Conservation (phyloP, 2,888 invertebrate species). For the Camptogramma bilineatum region DNA sequence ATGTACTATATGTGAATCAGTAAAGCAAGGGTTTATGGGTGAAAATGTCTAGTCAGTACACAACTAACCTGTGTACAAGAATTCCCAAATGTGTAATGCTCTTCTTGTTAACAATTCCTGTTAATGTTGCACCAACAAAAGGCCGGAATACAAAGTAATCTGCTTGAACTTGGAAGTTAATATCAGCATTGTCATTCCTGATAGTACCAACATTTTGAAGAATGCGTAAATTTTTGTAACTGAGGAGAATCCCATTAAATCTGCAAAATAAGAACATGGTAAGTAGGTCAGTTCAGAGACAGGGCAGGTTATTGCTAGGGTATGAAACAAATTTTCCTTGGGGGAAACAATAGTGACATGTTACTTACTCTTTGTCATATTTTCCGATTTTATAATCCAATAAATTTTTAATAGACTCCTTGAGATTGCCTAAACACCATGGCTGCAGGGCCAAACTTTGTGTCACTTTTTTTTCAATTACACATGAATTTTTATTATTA, state of each 20-base stretch:
- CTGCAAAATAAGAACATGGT: conserved; percentile 69
- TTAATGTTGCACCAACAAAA: conserved; percentile 84
- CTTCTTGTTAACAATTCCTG: conserved; percentile 88
- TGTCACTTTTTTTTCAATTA: conserved; percentile 81
- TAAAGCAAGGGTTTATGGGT: too few species aligned
- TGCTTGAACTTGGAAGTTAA: conserved; percentile 88
- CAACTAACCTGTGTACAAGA: conserved; percentile 85
- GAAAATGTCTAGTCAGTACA: background rate
- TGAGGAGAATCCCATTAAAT: conserved; percentile 88
- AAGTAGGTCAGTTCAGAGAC: too few species aligned
- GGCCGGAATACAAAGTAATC: conserved; percentile 89
- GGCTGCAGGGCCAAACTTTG: conserved; percentile 87
- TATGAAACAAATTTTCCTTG: too few species aligned
- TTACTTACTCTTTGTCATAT: conserved; percentile 87
- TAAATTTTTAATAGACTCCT: conserved; percentile 85
- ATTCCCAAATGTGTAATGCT: conserved; percentile 88
- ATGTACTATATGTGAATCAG: too few species aligned
- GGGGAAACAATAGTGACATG: background rate
- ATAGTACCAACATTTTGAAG: conserved; percentile 85
- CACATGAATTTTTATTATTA: conserved; percentile 85
- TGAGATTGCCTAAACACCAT: conserved; percentile 86
- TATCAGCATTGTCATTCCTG: conserved; percentile 86
- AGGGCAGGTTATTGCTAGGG: too few species aligned
- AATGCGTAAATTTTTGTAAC: conserved; percentile 88
- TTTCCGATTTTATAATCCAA: conserved; percentile 86